Evolutionary conservation across 2,888 invertebrate genomes (phyloP).

Genomic region (Drosophila longiperda): DNA sequence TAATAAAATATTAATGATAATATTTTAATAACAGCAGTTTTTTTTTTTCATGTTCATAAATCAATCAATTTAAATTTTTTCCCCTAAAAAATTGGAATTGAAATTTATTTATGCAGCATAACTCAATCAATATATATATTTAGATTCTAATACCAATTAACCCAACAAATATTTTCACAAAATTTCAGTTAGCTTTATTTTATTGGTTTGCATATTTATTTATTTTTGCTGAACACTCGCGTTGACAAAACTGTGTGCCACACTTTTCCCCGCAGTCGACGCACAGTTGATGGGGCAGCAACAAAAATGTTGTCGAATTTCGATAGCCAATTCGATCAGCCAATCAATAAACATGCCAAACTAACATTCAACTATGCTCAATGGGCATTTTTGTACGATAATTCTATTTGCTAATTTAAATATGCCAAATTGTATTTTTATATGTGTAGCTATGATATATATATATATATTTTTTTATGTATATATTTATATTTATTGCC

Average conservation of each 20-base stretch:
- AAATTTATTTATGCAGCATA: constrained; percentile 8
- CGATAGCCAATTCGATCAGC: constrained; percentile 68
- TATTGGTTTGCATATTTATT: neutral
- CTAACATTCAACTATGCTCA: constrained; percentile 66
- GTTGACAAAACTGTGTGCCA: neutral
- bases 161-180: constrained; percentile 4
- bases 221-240: constrained; percentile 1
- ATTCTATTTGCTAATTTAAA: constrained; percentile 80
- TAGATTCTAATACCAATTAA: constrained; percentile 15
- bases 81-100: neutral
- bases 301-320: constrained; percentile 47
- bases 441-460: constrained; percentile 20
- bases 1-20: neutral
- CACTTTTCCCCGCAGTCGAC: constrained; percentile 1
- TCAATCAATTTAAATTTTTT: neutral
- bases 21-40: neutral
- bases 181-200: neutral
- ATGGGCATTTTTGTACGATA: constrained; percentile 58
- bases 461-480: neutral
- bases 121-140: constrained; percentile 30
- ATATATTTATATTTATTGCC: constrained; percentile 15
- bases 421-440: constrained; percentile 74
- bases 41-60: neutral
- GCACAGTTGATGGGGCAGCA: constrained; percentile 11
- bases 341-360: constrained; percentile 77